These are phyloP conservation scores for Noctua pronuba DNA, from an alignment of 2,888 invertebrate genomes.

Conservation along the genomic window DNA sequence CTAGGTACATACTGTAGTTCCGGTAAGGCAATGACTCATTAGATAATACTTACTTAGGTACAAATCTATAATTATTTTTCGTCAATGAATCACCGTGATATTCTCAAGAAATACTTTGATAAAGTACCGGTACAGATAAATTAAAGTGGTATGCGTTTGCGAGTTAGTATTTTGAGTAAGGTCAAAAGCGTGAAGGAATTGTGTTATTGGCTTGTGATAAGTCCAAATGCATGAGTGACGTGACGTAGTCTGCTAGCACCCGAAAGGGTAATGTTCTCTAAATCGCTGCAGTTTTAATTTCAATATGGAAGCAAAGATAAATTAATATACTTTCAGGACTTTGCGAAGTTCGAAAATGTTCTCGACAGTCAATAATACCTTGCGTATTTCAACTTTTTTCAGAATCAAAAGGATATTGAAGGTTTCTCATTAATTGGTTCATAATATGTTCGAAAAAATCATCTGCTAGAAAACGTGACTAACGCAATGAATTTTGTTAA, in stretches of 20 bases:
- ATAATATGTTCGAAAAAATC: neutral
- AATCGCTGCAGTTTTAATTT: neutral
- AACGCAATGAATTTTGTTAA: too few relatives aligned
- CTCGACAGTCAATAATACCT: too few relatives aligned
- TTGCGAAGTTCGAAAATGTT: constrained; percentile 3
- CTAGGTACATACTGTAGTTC: constrained; percentile 26
- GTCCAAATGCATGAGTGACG: constrained; percentile 3
- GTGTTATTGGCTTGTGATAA: neutral
- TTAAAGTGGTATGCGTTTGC: constrained; percentile 14
- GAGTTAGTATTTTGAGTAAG: neutral
- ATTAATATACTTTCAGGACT: neutral
- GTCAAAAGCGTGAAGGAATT: constrained; percentile 13
- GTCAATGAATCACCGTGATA: constrained; percentile 40
- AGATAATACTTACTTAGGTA: constrained; percentile 8
- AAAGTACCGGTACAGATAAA: constrained; percentile 29
- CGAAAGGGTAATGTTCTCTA: neutral
- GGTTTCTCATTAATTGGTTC: neutral
- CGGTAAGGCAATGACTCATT: constrained; percentile 43
- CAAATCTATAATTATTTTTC: constrained; percentile 36
- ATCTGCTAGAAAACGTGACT: too few relatives aligned
- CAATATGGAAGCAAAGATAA: neutral
- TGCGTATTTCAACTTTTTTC: neutral
- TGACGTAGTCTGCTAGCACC: neutral
- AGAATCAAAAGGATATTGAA: neutral
- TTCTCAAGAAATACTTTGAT: constrained; percentile 28